phyloP scores from a whole-genome alignment of 2,888 invertebrate species.

The Drosophila nr. perissopoda region DNA sequence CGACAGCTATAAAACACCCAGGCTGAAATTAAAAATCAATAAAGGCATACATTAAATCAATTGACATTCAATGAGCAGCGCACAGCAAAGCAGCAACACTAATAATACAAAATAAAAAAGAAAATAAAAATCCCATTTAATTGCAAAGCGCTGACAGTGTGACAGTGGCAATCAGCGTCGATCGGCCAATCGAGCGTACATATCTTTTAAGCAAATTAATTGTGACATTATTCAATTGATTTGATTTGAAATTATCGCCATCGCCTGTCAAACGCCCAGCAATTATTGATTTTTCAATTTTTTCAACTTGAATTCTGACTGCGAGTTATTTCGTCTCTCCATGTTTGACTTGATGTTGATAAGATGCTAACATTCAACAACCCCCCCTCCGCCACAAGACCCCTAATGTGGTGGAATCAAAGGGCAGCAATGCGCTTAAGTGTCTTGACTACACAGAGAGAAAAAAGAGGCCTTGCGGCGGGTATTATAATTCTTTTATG shows the following conservation, averaged over 20 bases:
- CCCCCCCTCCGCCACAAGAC: not conserved
- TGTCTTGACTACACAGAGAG: not conserved
- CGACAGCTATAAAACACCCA: constrained; percentile 65
- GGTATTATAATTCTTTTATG: not conserved
- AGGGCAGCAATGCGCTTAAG: not conserved
- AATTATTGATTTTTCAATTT: constrained; percentile 59
- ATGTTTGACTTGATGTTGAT: not conserved
- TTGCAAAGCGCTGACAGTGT: constrained; percentile 38
- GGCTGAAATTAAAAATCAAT: constrained; percentile 75
- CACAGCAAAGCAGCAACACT: not conserved
- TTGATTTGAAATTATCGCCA: constrained; percentile 80
- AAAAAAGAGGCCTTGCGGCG: not conserved
- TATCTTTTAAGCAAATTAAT: constrained; percentile 82
- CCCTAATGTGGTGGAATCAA: not conserved
- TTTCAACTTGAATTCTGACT: constrained; percentile 35
- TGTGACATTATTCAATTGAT: constrained; percentile 83
- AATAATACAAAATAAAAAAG: not conserved
- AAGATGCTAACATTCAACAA: not conserved
- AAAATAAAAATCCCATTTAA: constrained; percentile 30
- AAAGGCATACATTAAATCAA: constrained; percentile 67
- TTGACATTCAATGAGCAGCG: constrained; percentile 52
- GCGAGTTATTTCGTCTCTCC: not conserved
- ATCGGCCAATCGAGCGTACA: constrained; percentile 46
- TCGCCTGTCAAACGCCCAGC: constrained; percentile 66
- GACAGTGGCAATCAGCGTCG: constrained; percentile 35